phyloP scores from a whole-genome alignment of 2,113 vertebrate genomes.

The Phaethornis superciliosus region DNA sequence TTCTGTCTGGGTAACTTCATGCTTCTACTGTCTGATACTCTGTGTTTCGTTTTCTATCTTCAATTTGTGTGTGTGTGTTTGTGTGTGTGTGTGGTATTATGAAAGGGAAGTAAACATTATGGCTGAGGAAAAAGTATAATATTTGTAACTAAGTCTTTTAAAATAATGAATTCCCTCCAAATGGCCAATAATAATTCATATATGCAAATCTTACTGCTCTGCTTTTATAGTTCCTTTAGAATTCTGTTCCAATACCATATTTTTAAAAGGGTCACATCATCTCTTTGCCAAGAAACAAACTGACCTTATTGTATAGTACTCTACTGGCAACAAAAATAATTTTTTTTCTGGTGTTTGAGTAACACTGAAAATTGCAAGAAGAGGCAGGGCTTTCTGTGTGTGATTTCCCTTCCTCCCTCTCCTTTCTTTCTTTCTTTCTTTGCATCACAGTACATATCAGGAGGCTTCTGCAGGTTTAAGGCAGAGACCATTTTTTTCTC shows the following conservation, averaged over 20 bases:
- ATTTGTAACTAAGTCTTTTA: background rate
- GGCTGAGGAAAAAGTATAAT: background rate
- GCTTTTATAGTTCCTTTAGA: background rate
- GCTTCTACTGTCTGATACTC: background rate
- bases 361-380: background rate
- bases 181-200: background rate
- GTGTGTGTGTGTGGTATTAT: background rate
- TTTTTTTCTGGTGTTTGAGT: background rate
- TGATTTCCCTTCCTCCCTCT: background rate
- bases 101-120: background rate
- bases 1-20: background rate
- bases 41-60: background rate
- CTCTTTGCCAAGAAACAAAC: background rate
- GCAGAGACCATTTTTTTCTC: background rate
- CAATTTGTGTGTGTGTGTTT: background rate
- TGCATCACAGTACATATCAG: fast-evolving
- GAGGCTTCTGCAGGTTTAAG: background rate
- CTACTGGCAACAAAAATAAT: background rate
- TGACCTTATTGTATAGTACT: background rate
- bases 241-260: background rate
- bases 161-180: background rate
- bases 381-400: background rate
- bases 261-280: background rate
- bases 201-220: background rate
- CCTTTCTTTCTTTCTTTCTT: background rate